Evolutionary conservation across 2,888 invertebrate species (phyloP).

Genomic region (Sturmia bella): DNA sequence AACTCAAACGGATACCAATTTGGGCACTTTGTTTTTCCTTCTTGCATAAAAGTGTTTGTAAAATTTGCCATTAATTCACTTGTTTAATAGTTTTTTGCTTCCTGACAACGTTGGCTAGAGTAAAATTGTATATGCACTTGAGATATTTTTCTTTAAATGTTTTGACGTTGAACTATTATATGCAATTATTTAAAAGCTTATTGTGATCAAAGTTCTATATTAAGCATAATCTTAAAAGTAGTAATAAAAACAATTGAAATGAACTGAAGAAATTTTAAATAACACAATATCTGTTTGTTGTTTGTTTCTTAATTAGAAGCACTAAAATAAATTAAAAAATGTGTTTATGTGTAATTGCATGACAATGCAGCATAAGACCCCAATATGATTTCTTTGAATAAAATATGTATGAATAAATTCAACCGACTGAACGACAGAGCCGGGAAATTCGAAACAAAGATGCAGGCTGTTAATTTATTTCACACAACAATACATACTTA

Average conservation of each 20-base stretch:
- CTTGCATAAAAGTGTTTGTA: not conserved
- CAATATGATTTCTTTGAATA: slow-evolving; percentile 13
- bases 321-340: slow-evolving; percentile 13
- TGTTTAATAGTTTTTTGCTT: not conserved
- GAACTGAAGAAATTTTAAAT: not conserved
- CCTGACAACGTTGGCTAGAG: not conserved
- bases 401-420: not conserved
- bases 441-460: not conserved
- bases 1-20: slow-evolving; percentile 4
- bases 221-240: not conserved
- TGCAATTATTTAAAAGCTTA: slow-evolving; percentile 3
- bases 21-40: slow-evolving; percentile 7
- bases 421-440: not conserved
- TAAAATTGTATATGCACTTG: slow-evolving; percentile 5
- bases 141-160: slow-evolving; percentile 6
- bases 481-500: slow-evolving; percentile 4
- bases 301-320: not conserved
- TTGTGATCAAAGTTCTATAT: slow-evolving; percentile 18
- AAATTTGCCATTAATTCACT: slow-evolving; percentile 3
- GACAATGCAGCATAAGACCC: slow-evolving; percentile 23
- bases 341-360: slow-evolving; percentile 57
- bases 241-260: not conserved
- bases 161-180: not conserved
- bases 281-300: not conserved
- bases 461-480: slow-evolving; percentile 8